Evolutionary conservation across 2,113 vertebrate genomes (phyloP).

Genomic region (Sinocyclocheilus anophthalmus): DNA sequence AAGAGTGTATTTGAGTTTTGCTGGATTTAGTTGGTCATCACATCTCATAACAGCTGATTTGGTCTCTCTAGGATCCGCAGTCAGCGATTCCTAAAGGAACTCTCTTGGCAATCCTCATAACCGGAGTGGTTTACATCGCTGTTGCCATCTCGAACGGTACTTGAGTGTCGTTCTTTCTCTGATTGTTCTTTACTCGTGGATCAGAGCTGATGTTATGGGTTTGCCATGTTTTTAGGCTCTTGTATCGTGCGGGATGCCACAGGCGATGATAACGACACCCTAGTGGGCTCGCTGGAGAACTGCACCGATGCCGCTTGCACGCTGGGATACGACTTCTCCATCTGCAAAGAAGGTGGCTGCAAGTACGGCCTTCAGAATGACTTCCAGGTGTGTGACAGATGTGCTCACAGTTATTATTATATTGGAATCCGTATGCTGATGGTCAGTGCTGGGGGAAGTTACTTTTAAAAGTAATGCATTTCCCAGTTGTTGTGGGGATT

Average conservation of each 20-base stretch:
- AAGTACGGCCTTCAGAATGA: conserved; percentile 89
- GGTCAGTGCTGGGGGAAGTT: too few relatives aligned
- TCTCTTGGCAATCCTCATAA: conserved; percentile 93
- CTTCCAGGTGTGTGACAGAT: conserved; percentile 78
- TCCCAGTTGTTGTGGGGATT: too few relatives aligned
- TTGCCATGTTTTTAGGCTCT: conserved; percentile 74
- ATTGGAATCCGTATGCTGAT: too few relatives aligned
- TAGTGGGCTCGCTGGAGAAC: conserved; percentile 79
- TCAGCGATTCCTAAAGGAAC: conserved; percentile 97
- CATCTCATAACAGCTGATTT: not conserved
- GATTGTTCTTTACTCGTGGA: not conserved
- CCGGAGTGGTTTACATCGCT: conserved; percentile 88
- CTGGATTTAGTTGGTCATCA: conserved; percentile 42
- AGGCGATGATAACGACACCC: conserved; percentile 85
- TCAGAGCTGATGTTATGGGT: not conserved
- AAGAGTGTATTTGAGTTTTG: not conserved
- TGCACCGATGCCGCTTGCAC: conserved; percentile 92
- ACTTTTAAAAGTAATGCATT: too few relatives aligned
- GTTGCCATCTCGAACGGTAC: conserved; percentile 89
- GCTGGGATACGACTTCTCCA: conserved; percentile 92
- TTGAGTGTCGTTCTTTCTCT: not conserved
- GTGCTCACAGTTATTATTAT: not conserved
- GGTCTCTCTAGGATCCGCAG: conserved; percentile 86
- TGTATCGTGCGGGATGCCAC: conserved; percentile 94
- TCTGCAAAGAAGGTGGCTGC: conserved; percentile 81